phyloP scores from a whole-genome alignment of 2,888 invertebrate genomes.

The Volucella bombylans region DNA sequence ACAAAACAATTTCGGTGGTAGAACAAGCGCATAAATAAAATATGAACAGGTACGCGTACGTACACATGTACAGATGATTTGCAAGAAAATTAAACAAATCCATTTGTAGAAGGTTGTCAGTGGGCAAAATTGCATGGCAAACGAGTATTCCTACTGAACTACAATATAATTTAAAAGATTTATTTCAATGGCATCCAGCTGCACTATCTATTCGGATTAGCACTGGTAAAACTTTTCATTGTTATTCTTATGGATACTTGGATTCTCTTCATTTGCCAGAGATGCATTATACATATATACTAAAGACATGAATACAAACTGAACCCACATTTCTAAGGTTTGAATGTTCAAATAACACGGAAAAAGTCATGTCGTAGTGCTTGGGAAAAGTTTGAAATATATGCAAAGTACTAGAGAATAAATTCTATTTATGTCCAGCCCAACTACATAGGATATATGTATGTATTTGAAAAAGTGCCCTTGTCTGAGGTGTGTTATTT shows the following conservation, averaged over 20 bases:
- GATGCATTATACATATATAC: not conserved
- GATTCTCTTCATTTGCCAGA: not conserved
- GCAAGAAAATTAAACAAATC: not conserved
- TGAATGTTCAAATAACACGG: constrained; percentile 18
- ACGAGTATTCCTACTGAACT: not conserved
- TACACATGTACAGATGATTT: too few relatives aligned
- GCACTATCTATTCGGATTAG: constrained; percentile 22
- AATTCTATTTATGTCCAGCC: not conserved
- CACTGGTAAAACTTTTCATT: not conserved
- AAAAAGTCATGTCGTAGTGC: not conserved
- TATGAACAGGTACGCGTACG: not conserved
- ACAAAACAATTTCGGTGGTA: constrained; percentile 14
- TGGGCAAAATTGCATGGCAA: not conserved
- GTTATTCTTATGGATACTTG: not conserved
- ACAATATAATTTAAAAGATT: constrained; percentile 13
- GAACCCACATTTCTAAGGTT: constrained; percentile 5
- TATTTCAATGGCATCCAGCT: constrained; percentile 5
- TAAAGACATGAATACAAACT: not conserved
- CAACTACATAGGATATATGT: too few relatives aligned
- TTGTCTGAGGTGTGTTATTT: too few relatives aligned
- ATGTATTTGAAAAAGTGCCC: too few relatives aligned
- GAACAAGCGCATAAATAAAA: constrained; percentile 5
- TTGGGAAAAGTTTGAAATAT: constrained; percentile 8
- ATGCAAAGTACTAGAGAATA: not conserved
- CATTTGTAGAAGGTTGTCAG: not conserved